These are phyloP conservation scores for Bufo gargarizans DNA, from an alignment of 2,113 vertebrate genomes.

Conservation along the genomic window DNA sequence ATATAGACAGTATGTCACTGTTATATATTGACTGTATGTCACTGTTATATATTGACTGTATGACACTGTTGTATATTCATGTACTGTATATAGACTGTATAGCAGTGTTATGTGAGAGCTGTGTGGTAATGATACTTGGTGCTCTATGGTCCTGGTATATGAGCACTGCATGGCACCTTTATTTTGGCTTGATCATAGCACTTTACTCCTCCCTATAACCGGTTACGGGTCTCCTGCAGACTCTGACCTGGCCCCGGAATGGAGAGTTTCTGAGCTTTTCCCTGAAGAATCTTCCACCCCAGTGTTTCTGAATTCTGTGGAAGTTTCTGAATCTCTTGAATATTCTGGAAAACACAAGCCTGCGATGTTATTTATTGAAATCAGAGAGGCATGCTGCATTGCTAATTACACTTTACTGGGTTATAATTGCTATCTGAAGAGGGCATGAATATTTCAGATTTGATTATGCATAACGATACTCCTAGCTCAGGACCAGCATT, in stretches of 20 bases:
- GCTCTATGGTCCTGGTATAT: too few relatives aligned
- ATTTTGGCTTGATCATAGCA: too few relatives aligned
- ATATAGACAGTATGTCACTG: too few relatives aligned
- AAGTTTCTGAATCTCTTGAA: neutral
- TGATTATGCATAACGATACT: conserved; percentile 6
- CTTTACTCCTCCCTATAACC: too few relatives aligned
- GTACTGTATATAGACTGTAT: too few relatives aligned
- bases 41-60: too few relatives aligned
- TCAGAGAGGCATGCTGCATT: conserved; percentile 1
- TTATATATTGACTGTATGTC: too few relatives aligned
- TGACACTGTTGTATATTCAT: too few relatives aligned
- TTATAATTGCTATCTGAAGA: conserved; percentile 26
- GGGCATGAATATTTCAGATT: conserved; percentile 22
- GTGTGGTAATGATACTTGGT: too few relatives aligned
- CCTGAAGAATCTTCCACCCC: neutral
- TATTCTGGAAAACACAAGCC: neutral
- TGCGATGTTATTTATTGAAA: conserved; percentile 16
- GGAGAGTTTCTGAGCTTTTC: neutral
- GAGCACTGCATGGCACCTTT: too few relatives aligned
- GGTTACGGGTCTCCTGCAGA: too few relatives aligned
- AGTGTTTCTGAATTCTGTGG: neutral
- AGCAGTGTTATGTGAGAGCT: too few relatives aligned
- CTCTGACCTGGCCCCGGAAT: neutral
- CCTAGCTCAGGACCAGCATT: neutral
- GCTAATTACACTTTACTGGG: conserved; percentile 5